Conservation (phyloP, 2,888 invertebrate genomes). For the Arge pagana region DNA sequence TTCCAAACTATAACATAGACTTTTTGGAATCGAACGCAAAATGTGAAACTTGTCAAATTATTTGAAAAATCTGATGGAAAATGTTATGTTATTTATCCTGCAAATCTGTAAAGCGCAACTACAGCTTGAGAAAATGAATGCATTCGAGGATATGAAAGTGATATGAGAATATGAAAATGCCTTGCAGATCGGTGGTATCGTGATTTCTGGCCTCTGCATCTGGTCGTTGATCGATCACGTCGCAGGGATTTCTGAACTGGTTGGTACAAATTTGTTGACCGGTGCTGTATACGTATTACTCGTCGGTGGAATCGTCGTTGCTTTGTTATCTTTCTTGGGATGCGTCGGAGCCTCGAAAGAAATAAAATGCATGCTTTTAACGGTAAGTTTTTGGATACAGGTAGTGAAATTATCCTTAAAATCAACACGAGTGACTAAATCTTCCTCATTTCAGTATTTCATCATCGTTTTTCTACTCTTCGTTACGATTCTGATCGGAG, state of each 20-base stretch:
- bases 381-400: slow-evolving; percentile 67
- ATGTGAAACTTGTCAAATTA: no score
- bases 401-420: not conserved
- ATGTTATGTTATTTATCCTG: no score
- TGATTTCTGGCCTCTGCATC: slow-evolving; percentile 77
- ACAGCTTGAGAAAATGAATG: no score
- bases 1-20: no score
- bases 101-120: no score
- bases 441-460: slow-evolving; percentile 71
- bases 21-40: no score
- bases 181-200: slow-evolving; percentile 75
- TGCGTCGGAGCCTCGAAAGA: slow-evolving; percentile 94
- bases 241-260: slow-evolving; percentile 76
- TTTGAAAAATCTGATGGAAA: no score
- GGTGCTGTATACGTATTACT: slow-evolving; percentile 85
- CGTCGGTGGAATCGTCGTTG: slow-evolving; percentile 79
- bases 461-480: slow-evolving; percentile 86
- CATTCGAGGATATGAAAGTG: no score
- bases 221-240: slow-evolving; percentile 86
- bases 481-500: slow-evolving; percentile 88
- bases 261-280: slow-evolving; percentile 85
- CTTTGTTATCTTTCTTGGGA: slow-evolving; percentile 85
- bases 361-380: slow-evolving; percentile 89
- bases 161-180: no score
- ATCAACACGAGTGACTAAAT: not conserved